Evolutionary conservation across 1,140 invertebrate species (phyloP).

Genomic region (Philopotamus ludificatus): DNA sequence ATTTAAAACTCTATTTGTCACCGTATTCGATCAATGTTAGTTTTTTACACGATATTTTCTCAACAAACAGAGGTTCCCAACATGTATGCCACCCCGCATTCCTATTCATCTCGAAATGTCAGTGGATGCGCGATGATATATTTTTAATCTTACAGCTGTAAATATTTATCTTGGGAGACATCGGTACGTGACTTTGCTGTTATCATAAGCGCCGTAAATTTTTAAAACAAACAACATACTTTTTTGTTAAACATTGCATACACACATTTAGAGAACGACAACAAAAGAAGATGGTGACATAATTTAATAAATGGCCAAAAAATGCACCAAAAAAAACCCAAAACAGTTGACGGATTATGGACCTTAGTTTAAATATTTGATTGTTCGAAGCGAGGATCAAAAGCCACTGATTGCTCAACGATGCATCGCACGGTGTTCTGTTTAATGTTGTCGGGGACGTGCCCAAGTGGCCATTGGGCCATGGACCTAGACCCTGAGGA

Average conservation of each 20-base stretch:
- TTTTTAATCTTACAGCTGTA: slow-evolving; percentile 23
- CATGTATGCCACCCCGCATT: neutral
- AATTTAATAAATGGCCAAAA: too few species aligned
- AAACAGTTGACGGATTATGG: neutral
- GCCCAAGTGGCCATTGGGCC: slow-evolving; percentile 11
- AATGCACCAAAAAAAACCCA: too few species aligned
- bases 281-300: too few species aligned
- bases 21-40: too few species aligned
- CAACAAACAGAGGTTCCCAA: too few species aligned
- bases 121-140: slow-evolving; percentile 19
- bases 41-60: too few species aligned
- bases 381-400: neutral
- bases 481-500: neutral
- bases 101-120: neutral
- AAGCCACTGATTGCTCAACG: slow-evolving; percentile 16
- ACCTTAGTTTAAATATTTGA: neutral
- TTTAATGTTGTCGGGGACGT: slow-evolving; percentile 17
- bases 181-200: slow-evolving; percentile 18
- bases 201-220: slow-evolving; percentile 8
- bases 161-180: slow-evolving; percentile 25
- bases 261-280: neutral
- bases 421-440: neutral
- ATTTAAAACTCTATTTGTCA: too few species aligned
- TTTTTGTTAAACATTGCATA: neutral
- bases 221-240: neutral